Evolutionary conservation across 2,797 vertebrate genomes (phyloP).

Genomic region (Distichodus sexfasciatus): DNA sequence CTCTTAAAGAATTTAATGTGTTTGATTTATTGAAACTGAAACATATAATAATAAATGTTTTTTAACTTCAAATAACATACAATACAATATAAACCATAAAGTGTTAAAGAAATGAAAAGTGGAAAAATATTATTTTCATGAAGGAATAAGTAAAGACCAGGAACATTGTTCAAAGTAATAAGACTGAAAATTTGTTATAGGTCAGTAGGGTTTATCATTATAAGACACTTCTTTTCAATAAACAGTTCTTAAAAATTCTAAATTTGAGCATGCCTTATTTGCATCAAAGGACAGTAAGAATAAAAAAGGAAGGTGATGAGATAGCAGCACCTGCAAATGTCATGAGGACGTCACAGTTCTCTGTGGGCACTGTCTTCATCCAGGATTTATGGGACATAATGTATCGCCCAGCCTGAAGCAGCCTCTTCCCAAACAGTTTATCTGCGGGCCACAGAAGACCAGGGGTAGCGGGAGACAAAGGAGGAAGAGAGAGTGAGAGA

Average conservation of each 20-base stretch:
- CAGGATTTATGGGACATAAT: slow-evolving; percentile 98
- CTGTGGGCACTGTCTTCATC: slow-evolving; percentile 98
- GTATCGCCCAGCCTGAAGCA: slow-evolving; percentile 93
- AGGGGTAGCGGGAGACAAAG: neutral
- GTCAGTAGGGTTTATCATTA: too few relatives aligned
- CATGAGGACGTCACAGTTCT: slow-evolving; percentile 97
- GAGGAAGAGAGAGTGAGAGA: neutral
- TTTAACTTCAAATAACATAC: too few relatives aligned
- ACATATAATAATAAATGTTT: too few relatives aligned
- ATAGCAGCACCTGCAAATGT: slow-evolving; percentile 85
- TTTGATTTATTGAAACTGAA: too few relatives aligned
- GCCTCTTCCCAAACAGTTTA: slow-evolving; percentile 94
- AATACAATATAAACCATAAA: too few relatives aligned
- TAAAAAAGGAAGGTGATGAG: neutral
- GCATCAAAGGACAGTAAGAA: neutral
- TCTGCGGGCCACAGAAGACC: slow-evolving; percentile 67
- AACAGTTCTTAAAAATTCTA: neutral
- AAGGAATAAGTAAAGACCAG: too few relatives aligned
- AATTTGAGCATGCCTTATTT: neutral
- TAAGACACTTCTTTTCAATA: too few relatives aligned
- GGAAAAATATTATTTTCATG: too few relatives aligned
- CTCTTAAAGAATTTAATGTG: too few relatives aligned
- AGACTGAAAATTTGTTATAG: too few relatives aligned
- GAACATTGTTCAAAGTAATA: too few relatives aligned
- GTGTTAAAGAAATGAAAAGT: too few relatives aligned